Evolutionary conservation across 1,140 invertebrate genomes (phyloP).

Genomic region (Zaprionus inermis): DNA sequence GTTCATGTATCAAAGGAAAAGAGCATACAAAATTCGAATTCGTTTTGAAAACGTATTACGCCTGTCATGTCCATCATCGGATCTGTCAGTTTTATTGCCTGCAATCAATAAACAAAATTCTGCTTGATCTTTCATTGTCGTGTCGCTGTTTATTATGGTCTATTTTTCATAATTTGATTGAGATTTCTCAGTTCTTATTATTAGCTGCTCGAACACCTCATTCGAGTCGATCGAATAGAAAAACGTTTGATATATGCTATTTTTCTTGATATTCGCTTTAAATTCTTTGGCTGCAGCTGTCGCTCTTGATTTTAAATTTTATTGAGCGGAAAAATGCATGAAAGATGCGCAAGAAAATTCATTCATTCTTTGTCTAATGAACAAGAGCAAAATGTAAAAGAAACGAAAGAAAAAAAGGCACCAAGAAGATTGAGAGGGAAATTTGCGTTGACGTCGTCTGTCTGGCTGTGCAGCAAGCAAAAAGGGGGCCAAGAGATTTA

Average conservation of each 20-base stretch:
- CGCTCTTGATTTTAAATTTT: slow-evolving; percentile 30
- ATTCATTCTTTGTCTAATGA: slow-evolving; percentile 13
- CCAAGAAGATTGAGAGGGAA: neutral
- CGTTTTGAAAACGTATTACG: neutral
- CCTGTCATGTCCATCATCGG: neutral
- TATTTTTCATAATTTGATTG: neutral
- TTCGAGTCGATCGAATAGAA: neutral
- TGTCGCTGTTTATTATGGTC: neutral
- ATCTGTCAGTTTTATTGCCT: neutral
- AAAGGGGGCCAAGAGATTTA: slow-evolving; percentile 40
- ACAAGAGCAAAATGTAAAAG: neutral
- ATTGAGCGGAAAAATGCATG: slow-evolving; percentile 23
- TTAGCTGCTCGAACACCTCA: neutral
- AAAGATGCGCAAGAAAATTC: slow-evolving; percentile 23
- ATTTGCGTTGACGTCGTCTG: slow-evolving; percentile 36
- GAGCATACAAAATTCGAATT: neutral
- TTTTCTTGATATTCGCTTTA: neutral
- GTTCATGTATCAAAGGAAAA: neutral
- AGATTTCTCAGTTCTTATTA: neutral
- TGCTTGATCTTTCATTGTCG: neutral
- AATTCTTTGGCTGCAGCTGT: slow-evolving; percentile 21
- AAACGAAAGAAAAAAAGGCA: neutral
- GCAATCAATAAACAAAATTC: neutral
- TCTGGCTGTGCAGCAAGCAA: slow-evolving; percentile 2
- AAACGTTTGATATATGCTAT: neutral